phyloP scores from a whole-genome alignment of 2,888 invertebrate species.

The Tinea pellionella region DNA sequence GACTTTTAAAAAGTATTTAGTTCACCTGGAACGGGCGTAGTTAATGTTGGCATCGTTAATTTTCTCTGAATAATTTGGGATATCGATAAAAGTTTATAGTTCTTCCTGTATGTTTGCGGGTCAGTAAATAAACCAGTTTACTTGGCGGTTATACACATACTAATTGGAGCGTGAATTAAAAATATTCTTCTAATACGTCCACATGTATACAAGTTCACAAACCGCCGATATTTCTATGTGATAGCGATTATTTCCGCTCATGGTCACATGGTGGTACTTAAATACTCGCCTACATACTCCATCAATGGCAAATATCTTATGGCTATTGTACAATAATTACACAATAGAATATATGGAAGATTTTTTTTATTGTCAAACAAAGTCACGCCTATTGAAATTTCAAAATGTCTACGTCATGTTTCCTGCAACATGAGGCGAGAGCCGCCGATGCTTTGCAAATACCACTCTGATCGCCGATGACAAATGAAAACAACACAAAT shows the following conservation, averaged over 20 bases:
- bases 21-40: not conserved
- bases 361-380: not conserved
- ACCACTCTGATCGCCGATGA: constrained; percentile 2
- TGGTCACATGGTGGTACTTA: too few species aligned
- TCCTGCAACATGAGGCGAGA: not conserved
- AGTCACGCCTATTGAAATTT: not conserved
- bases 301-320: too few species aligned
- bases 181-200: too few species aligned
- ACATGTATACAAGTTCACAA: too few species aligned
- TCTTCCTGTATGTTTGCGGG: constrained; percentile 36
- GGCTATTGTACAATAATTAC: not conserved
- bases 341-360: not conserved
- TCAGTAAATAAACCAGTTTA: constrained; percentile 23
- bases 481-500: constrained; percentile 1
- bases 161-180: constrained; percentile 12
- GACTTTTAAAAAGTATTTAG: not conserved
- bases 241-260: too few species aligned
- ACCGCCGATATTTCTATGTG: too few species aligned
- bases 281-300: too few species aligned
- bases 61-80: constrained; percentile 18
- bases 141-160: constrained; percentile 18
- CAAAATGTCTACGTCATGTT: not conserved
- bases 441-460: constrained; percentile 5
- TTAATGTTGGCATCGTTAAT: constrained; percentile 18
- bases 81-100: constrained; percentile 46